Evolutionary conservation across 2,113 vertebrate genomes (phyloP), one percentile per base, ranked within the genome.

Genomic region (Cebus imitator): DNA sequence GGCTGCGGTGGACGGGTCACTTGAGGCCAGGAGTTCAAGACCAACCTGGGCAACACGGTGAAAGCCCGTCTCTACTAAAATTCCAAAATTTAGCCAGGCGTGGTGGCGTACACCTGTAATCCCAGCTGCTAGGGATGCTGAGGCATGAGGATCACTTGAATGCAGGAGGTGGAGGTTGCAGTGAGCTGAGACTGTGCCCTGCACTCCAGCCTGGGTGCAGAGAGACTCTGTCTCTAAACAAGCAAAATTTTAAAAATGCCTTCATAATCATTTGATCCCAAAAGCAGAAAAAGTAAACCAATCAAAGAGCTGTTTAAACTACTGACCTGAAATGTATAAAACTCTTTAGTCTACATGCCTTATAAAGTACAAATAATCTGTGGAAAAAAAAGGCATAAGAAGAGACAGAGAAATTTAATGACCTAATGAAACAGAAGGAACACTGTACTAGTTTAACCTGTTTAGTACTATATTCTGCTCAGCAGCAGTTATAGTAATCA

Each of bases 361-460:
- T 52, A 85, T 3, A 92, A 87, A 87, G 45, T 70, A 85, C 61
- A 95, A 58, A 57, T 78, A 68, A 76, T 13, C 57, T 55, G 14
- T 57, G 58, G 70, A n/a, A 72, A 37, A 87, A 72, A 76, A 84
- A 32, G 40, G 4, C 35, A 35, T 95, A 76, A 73, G 37, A 85
- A 64, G 61, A 92, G 72, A 70, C n/a, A 84, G 23, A 93, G 27
- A 93, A 43, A 14, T 84, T 73, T 90, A 68, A 37, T 81, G 84
- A 73, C 35, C n/a, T 66, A 91, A 86, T 75, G 58, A 83, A 61
- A 50, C 23, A 72, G 45, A 96, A 83, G 72, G 61, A 86, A 95
- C 50, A 86, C 0, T 55, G 73, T 52, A 32, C 30, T 64, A 58
- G 55, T 14, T 64, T 88, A n/a, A n/a, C 45, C 75, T 86, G 30